Evolutionary conservation across 92 coral and sea anemone genomes (phyloP), one percentile per base, ranked within the genome.

Genomic region (Epizoanthus fatuus): DNA sequence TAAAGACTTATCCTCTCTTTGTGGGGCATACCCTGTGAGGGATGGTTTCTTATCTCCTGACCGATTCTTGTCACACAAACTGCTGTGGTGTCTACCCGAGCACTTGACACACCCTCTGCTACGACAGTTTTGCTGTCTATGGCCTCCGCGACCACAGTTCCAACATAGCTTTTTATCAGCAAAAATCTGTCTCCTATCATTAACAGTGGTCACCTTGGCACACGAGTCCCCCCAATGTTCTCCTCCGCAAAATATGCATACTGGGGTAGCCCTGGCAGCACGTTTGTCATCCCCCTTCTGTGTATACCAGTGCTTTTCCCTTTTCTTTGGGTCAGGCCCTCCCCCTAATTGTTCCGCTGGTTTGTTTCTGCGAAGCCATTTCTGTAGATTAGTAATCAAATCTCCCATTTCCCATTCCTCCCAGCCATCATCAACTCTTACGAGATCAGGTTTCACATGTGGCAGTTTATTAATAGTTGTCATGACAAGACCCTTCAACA

Each of bases 401-500:
- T 55, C 81, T 3, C 68, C 86, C 87, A 92, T 89, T 12, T 37
- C 85, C 90, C 93, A 92, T 3, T 69, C 80, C 64, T 92, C 79
- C 93, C 93, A 85, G 37, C 52, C 66, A n/a, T 92, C 90, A 66
- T 89, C 93, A 3, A 77, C 76, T 7, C 93, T 32, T 22, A 89
- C 86, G 2, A 92, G 47, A 40, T 89, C 93, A 5, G 87, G 86
- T 51, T 82, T 89, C 22, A 89, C 90, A 3, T 89, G 87, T 37
- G 93, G 92, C 17, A 88, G 70, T 71, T 92, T 92, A 40, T 88
- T 92, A 5, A 92, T 49, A 2, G 95, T 88, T 7, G 88, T 10
- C 86, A 92, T 76, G 19, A 81, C 85, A 42, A 92, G 75, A 15
- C 92, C 90, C 22, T 72, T 49, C 1, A 92, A 60, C 85, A 80